Base-by-base conservation (phyloP, 2,797 vertebrate species). In the Muscicapa striata region DNA sequence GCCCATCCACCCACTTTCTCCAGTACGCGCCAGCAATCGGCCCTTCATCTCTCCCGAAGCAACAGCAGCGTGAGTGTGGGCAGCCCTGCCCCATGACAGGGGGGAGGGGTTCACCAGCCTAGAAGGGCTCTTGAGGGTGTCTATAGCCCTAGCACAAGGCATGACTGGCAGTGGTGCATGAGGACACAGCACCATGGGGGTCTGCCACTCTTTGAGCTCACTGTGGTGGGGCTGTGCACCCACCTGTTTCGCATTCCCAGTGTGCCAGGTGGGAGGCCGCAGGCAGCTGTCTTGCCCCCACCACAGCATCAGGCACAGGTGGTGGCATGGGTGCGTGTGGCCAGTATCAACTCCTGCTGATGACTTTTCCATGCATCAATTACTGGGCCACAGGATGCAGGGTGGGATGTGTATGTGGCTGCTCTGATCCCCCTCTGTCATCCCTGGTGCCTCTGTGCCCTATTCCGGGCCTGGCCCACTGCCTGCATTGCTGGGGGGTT, bases 1-100 rank as follows among this genome's bases (percentile, higher is more conserved):
- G 98, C 98, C 84, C 98, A 99, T 85, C 98, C 98, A 0, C 98
- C 98, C 4, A 96, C 98, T 81, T 99, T 98, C 94, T 97, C 98
- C 74, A 98, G 97, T 75, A 97, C 84, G 8, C 97, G 97, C 62
- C 98, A 98, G 54, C 97, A 97, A 29, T 98, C 98, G 15, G 97
- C 97, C 38, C 93, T 94, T 11, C 91, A 95, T 64, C 89, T 97
- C 57, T 98, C 98, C 78, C 77, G 82, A 84, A 96, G 95, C 95
- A 94, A 97, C 97, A 97, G 97, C 89, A 97, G 96, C 55, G 99
- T 98, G 98, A 97, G 97, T 97, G 80, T 8, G 12, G 61, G 66
- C 84, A 69, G 72, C 48, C 59, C 70, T 89, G 67, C 72, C 45
- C 79, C 15, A 5, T 8, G 43, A 87, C 68, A 41, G 72, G 13